Evolutionary conservation across 2,113 vertebrate species (phyloP).

Genomic region (Picathartes gymnocephalus): DNA sequence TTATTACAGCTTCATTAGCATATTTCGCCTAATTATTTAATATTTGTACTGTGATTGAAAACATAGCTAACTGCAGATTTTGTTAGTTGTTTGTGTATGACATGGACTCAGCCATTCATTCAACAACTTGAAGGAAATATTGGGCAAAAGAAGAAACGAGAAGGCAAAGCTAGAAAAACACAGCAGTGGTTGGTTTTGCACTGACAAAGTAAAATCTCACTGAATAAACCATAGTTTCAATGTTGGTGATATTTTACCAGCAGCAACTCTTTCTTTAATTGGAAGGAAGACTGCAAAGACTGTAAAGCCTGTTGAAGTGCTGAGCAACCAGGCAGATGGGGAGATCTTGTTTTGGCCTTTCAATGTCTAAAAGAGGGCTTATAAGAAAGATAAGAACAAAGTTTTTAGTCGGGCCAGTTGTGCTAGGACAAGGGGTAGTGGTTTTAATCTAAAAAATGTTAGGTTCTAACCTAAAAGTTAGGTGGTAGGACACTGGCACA

Average conservation of each 20-base stretch:
- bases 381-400: background rate
- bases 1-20: background rate
- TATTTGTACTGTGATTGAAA: background rate
- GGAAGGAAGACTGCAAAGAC: background rate
- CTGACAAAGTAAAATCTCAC: background rate
- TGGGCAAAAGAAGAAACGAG: background rate
- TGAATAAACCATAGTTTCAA: background rate
- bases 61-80: background rate
- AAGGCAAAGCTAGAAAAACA: background rate
- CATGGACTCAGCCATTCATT: background rate
- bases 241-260: background rate
- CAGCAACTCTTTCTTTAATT: background rate
- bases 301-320: background rate
- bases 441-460: background rate
- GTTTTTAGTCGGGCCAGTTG: background rate
- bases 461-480: background rate
- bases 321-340: background rate
- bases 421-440: background rate
- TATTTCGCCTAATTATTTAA: background rate
- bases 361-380: background rate
- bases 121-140: background rate
- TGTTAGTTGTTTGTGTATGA: background rate
- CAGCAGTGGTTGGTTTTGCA: background rate
- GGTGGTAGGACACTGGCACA: background rate
- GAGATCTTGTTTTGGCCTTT: background rate